Evolutionary conservation across 2,113 vertebrate species (phyloP).

Genomic region (Ariopsis seemanni): DNA sequence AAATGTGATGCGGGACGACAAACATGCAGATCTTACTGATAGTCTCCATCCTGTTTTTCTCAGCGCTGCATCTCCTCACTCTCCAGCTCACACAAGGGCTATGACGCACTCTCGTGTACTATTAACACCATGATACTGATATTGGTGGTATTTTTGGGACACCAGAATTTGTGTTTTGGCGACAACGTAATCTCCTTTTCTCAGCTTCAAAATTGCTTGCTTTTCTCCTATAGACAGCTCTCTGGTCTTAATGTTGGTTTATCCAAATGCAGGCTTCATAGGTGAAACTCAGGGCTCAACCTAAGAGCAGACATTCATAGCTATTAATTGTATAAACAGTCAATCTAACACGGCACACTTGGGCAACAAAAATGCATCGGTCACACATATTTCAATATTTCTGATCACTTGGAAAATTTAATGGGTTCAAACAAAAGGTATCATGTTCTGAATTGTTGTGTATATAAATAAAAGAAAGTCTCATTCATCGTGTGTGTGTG

Average conservation of each 20-base stretch:
- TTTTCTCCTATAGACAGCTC: background rate
- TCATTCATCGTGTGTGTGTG: background rate
- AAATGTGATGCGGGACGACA: conserved; percentile 44
- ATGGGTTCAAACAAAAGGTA: too few species aligned
- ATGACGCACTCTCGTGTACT: background rate
- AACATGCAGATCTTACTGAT: conserved; percentile 39
- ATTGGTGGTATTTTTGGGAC: too few species aligned
- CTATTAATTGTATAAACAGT: background rate
- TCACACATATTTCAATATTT: background rate
- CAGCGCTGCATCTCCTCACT: conserved; percentile 20
- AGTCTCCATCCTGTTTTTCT: conserved; percentile 56
- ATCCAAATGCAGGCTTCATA: too few species aligned
- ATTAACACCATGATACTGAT: background rate
- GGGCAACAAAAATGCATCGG: background rate
- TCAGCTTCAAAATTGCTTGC: background rate
- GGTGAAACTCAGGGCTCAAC: background rate
- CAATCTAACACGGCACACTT: background rate
- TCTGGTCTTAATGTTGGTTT: background rate
- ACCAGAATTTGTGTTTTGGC: background rate
- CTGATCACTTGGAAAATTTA: background rate
- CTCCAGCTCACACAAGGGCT: background rate
- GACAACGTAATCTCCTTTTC: too few species aligned
- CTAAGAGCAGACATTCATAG: background rate
- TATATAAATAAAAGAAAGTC: too few species aligned
- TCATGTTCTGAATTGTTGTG: too few species aligned